A percentile compares a stretch with the other conserved stretches of the same genome.
phyloP scores from a whole-genome alignment of 2,888 invertebrate species.

The Cabera pusaria region DNA sequence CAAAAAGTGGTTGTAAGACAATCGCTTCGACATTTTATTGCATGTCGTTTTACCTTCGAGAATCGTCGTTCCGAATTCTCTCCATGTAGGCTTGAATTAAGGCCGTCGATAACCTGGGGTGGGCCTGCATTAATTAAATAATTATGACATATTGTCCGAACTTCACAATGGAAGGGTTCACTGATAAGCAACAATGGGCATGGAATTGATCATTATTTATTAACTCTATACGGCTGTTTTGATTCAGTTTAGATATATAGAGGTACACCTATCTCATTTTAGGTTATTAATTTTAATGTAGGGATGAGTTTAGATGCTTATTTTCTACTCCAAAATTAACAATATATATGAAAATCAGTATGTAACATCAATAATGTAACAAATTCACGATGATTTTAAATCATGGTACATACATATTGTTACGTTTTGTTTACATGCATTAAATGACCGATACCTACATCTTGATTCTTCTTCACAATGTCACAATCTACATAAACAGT shows the following conservation, averaged over 20 bases:
- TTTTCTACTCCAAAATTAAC: no score
- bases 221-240: constrained; percentile 52
- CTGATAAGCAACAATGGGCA: constrained; percentile 61
- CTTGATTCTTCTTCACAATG: no score
- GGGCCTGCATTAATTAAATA: constrained; percentile 79
- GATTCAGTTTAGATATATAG: constrained; percentile 3
- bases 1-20: constrained; percentile 14
- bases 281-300: no score
- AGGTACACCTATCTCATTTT: not conserved
- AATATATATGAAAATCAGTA: no score
- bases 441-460: no score
- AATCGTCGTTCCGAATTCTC: constrained; percentile 15
- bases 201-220: constrained; percentile 51
- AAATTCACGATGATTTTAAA: no score
- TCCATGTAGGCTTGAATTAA: constrained; percentile 26
- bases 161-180: constrained; percentile 68
- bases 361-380: no score
- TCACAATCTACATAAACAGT: no score
- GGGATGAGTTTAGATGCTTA: no score
- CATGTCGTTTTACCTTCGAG: constrained; percentile 4
- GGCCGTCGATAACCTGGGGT: constrained; percentile 61
- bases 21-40: constrained; percentile 7
- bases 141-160: constrained; percentile 80
- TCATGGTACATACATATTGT: no score
- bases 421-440: no score